Evolutionary conservation across 2,113 vertebrate species (phyloP).

Genomic region (Aspiorhynchus laticeps): DNA sequence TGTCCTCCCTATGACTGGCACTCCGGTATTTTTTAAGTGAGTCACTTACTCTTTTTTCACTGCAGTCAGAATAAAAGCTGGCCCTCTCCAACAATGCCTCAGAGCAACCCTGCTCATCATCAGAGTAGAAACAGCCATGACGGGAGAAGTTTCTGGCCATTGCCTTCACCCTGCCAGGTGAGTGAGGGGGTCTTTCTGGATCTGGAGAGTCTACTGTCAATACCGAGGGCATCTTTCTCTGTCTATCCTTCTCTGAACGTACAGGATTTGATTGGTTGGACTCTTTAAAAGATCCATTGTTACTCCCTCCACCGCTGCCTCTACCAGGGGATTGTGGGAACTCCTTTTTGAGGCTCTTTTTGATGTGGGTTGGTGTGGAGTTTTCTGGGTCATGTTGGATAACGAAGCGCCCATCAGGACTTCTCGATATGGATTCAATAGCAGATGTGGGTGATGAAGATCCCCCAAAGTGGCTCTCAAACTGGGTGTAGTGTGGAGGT

Average conservation of each 20-base stretch:
- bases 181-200: constrained; percentile 64
- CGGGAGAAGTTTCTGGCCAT: constrained; percentile 77
- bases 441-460: constrained; percentile 72
- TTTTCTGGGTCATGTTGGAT: constrained; percentile 72
- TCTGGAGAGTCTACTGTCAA: constrained; percentile 66
- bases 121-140: constrained; percentile 77
- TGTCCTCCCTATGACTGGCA: constrained; percentile 60
- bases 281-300: constrained; percentile 66
- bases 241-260: constrained; percentile 66
- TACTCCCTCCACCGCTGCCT: constrained; percentile 63
- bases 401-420: constrained; percentile 91
- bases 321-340: constrained; percentile 65
- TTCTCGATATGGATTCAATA: constrained; percentile 89
- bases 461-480: constrained; percentile 83
- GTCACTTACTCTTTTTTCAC: constrained; percentile 69
- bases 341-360: constrained; percentile 63
- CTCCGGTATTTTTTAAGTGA: constrained; percentile 60
- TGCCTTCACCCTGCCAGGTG: constrained; percentile 72
- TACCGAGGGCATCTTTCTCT: constrained; percentile 59
- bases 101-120: constrained; percentile 72
- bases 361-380: constrained; percentile 60
- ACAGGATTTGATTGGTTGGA: constrained; percentile 68
- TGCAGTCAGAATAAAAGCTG: constrained; percentile 76
- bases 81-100: constrained; percentile 72
- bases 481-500: constrained; percentile 76